Base-by-base conservation (phyloP, 1,140 invertebrate genomes). In the Centruroides sculpturatus region DNA sequence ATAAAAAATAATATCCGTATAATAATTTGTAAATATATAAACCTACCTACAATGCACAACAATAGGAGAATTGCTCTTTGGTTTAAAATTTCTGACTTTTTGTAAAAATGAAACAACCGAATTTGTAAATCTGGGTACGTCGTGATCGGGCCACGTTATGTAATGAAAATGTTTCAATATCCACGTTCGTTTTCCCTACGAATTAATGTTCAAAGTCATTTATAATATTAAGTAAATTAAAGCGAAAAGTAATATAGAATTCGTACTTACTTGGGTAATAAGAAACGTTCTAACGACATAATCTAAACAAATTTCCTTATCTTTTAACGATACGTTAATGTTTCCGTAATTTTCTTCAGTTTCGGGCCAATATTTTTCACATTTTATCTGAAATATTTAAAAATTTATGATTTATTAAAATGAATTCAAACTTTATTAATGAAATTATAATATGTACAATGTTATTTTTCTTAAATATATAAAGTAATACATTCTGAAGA, bases 291-390 rank as follows among this genome's bases (percentile, higher is more conserved):
- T 46, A 36, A 68, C 61, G 9, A 62, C 47, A 57, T 61, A 64
- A 60, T 67, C 60, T 7, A 60, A 61, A 56, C 53, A 64, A 5
- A 11, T 11, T 47, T 67, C 56, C 0, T 51, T 55, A 12, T 54
- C 47, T 23, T 46, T 8, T 11, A 64, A 41, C 5, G 48, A 61
- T 9, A 68, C 57, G 4, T 55, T 58, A 35, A 67, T 55, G 12
- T 59, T 23, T 12, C 63, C 67, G 59, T 63, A 69, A 13, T 46
- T 41, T 34, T 48, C 8, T 13, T 3, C 13, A 65, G 73, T 75
- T 63, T 77, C 75, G 2, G 83, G 83, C 69, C 80, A 85, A 72
- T 85, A 85, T 66, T 81, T 77, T 67, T 80, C 75, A 68, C 83
- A 85, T 70, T 85, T 85, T 60, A 75, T 73, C 78, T 81, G 57